Conservation (phyloP, 2,797 vertebrate genomes). For the Eospalax fontanierii region DNA sequence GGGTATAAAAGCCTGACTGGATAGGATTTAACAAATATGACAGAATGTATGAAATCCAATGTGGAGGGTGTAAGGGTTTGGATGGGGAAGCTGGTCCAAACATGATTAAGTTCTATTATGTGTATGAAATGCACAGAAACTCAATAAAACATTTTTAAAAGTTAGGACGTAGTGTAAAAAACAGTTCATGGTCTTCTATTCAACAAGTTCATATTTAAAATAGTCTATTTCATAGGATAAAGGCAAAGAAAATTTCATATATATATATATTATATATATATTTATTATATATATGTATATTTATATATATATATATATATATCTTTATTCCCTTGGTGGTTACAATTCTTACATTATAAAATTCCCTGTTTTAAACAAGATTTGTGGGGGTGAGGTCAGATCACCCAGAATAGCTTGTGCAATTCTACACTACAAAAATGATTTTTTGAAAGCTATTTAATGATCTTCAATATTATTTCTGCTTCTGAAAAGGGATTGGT, state of each 20-base stretch:
- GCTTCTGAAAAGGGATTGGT: conserved; percentile 16
- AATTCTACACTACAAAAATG: neutral
- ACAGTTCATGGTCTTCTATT: conserved; percentile 96
- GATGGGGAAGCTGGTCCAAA: too few relatives aligned
- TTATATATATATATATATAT: too few relatives aligned
- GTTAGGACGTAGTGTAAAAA: conserved; percentile 90
- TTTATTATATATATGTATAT: too few relatives aligned
- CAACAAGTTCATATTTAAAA: conserved; percentile 98
- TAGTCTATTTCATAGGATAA: conserved; percentile 95
- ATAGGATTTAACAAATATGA: too few relatives aligned
- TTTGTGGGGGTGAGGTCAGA: conserved; percentile 60
- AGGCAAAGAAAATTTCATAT: conserved; percentile 95
- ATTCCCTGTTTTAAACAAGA: conserved; percentile 15
- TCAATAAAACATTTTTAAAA: too few relatives aligned
- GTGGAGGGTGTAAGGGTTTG: too few relatives aligned
- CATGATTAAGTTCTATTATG: too few relatives aligned
- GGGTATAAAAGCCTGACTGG: too few relatives aligned
- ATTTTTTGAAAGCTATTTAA: conserved; percentile 88
- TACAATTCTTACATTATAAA: conserved; percentile 79
- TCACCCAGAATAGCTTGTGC: conserved; percentile 80
- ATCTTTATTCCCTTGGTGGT: conserved; percentile 90
- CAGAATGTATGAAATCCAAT: too few relatives aligned
- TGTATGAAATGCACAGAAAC: too few relatives aligned
- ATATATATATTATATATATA: too few relatives aligned
- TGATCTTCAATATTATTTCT: conserved; percentile 51